Base-by-base conservation (phyloP, 2,888 invertebrate species). In the Cheilosia vulpina region DNA sequence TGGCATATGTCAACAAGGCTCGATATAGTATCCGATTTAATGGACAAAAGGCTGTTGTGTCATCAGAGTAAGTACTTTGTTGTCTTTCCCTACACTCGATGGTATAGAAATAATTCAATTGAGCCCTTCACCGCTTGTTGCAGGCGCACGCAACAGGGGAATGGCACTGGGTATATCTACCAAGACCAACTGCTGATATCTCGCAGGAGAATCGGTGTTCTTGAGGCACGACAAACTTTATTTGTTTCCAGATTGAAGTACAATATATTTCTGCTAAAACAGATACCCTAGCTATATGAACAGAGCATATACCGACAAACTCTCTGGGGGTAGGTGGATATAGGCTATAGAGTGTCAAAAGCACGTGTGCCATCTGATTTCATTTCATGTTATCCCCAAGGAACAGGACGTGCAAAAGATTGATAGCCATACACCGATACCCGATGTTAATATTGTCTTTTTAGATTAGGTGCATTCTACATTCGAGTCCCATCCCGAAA, bases 341-440 rank as follows among this genome's bases (percentile, higher is more conserved):
- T 38, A 38, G 13, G 11, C 38, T 38, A 13, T 38, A 13, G 13
- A 71, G 81, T 81, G 85, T 81, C 60, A 66, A 81, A 80, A 81
- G 85, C 76, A 85, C 85, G 76, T 85, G 85, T 80, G 81, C 72
- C 85, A 81, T 76, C 72, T 77, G 72, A 85, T 76, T 81, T 66
- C 47, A 75, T 82, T 68, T 85, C 81, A 68, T 77, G 85, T 85
- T 77, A 50, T 77, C 71, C 79, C 75, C 58, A n/a, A 68, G 65
- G 71, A 58, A 66, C 66, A 71, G 75, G 69, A 85, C 85, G 72
- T 85, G 75, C 81, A 85, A 68, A 77, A 85, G 85, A 85, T 81
- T 85, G 81, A 81, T 80, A 72, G 81, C 65, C 76, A 45, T 57
- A 72, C 76, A 71, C 50, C 43, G 71, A 71, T 72, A 79, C 63